Percentiles rank a stretch among this genome's conserved stretches.
These are phyloP conservation scores for Coenonympha glycerion DNA, from an alignment of 2,888 invertebrate species.

Conservation along the genomic window DNA sequence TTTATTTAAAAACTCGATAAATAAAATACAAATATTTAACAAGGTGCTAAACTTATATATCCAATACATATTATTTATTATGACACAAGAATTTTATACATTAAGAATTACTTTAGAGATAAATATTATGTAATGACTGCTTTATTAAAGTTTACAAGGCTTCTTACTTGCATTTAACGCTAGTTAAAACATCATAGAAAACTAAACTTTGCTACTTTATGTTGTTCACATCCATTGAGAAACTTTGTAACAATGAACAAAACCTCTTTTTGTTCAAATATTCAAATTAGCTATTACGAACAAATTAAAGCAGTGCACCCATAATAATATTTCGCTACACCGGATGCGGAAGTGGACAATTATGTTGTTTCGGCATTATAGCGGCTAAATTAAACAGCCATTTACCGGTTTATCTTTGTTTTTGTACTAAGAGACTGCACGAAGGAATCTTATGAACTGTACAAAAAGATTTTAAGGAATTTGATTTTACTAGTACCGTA, in stretches of 20 bases:
- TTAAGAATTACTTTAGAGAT: no score
- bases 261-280: conserved; percentile 2
- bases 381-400: conserved; percentile 19
- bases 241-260: conserved; percentile 2
- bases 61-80: no score
- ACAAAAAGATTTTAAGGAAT: no score
- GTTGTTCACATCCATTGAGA: neutral
- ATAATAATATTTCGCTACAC: conserved; percentile 18
- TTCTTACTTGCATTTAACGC: no score
- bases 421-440: neutral
- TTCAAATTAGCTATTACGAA: conserved; percentile 3
- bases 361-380: conserved; percentile 16
- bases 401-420: conserved; percentile 23
- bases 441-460: no score
- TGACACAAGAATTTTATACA: no score
- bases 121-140: no score
- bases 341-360: conserved; percentile 18
- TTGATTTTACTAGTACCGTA: no score
- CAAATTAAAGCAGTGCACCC: conserved; percentile 11
- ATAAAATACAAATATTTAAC: no score
- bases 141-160: no score
- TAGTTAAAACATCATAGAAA: neutral
- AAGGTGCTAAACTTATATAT: no score
- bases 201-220: neutral
- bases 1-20: no score